Percentiles rank a stretch among this genome's conserved stretches.
These are phyloP conservation scores for Argopecten irradians DNA, from an alignment of 1,140 invertebrate species.

Conservation along the genomic window DNA sequence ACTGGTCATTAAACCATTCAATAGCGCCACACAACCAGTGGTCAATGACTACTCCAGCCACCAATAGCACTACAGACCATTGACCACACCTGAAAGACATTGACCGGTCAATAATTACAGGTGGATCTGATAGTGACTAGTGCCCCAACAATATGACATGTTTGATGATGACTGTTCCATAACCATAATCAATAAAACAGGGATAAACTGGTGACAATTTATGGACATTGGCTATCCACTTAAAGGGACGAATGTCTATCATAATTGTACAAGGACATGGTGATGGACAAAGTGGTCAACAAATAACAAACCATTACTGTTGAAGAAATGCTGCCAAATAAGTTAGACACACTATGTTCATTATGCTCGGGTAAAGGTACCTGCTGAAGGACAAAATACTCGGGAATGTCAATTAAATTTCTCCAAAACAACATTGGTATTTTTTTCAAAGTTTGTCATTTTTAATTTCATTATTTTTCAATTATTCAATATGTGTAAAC, in stretches of 20 bases:
- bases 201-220: neutral
- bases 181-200: neutral
- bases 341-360: no score
- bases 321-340: no score
- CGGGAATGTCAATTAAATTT: no score
- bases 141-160: neutral
- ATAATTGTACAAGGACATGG: neutral
- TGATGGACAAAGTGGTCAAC: no score
- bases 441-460: no score
- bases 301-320: no score
- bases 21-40: neutral
- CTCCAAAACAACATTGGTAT: no score
- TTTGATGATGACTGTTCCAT: neutral
- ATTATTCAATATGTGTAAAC: no score
- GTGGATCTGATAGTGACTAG: neutral
- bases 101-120: neutral
- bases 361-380: no score
- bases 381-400: no score
- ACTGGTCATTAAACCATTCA: neutral
- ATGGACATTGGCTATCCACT: neutral
- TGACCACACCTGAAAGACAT: neutral
- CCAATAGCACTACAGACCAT: neutral
- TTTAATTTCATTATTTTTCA: no score
- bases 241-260: slow-evolving; percentile 8
- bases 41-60: neutral